phyloP scores from a whole-genome alignment of 2,113 vertebrate species.

The Octodon degus region DNA sequence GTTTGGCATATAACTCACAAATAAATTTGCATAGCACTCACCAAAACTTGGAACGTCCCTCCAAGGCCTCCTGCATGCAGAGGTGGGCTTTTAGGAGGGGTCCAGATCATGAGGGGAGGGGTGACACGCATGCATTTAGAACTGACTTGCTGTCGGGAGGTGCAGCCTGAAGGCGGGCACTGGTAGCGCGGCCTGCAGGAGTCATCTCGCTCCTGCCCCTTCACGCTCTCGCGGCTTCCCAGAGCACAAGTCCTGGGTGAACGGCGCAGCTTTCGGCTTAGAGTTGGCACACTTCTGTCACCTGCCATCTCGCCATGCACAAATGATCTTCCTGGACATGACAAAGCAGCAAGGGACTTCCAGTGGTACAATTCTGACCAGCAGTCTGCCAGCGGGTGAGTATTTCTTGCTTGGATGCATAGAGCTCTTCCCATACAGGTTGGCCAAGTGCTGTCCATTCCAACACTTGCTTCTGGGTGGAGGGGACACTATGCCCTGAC shows the following conservation, averaged over 20 bases:
- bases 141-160: not conserved
- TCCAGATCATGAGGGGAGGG: not conserved
- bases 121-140: not conserved
- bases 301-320: not conserved
- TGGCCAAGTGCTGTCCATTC: not conserved
- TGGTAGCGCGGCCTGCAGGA: not conserved
- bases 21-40: not conserved
- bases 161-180: not conserved
- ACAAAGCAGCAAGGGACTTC: not conserved
- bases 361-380: not conserved
- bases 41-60: not conserved
- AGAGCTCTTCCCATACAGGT: not conserved
- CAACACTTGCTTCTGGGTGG: not conserved
- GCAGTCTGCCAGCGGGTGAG: not conserved
- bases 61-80: not conserved
- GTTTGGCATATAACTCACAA: not conserved
- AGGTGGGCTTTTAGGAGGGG: not conserved
- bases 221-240: not conserved
- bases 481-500: not conserved
- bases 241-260: fast-evolving
- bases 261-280: fast-evolving
- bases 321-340: fast-evolving
- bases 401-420: slow-evolving; percentile 22
- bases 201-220: not conserved
- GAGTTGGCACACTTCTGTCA: fast-evolving